Evolutionary conservation across 1,140 invertebrate species (phyloP).

Genomic region (Drosophila sproati): DNA sequence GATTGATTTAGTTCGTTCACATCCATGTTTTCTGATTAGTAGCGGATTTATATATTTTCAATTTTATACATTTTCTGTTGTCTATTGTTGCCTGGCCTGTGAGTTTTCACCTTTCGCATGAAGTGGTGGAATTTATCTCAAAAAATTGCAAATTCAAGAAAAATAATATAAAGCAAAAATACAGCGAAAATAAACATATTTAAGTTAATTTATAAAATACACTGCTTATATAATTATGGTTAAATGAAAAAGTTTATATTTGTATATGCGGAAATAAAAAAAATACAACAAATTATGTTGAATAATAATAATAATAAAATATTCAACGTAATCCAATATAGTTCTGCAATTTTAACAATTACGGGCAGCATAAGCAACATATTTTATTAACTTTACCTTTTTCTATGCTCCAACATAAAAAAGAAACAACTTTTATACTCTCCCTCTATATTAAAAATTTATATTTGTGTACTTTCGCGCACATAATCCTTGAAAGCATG

Average conservation of each 20-base stretch:
- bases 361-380: not conserved
- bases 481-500: conserved; percentile 31
- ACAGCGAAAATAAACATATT: not conserved
- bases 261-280: not conserved
- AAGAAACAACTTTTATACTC: not conserved
- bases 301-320: not conserved
- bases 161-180: not conserved
- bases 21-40: conserved; percentile 35
- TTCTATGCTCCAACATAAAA: not conserved
- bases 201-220: too few relatives aligned
- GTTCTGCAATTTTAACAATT: not conserved
- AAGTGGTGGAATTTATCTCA: not conserved
- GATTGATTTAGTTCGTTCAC: too few relatives aligned
- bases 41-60: conserved; percentile 28
- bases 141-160: not conserved
- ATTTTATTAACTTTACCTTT: not conserved
- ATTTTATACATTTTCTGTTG: not conserved
- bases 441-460: not conserved
- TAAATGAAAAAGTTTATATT: too few relatives aligned
- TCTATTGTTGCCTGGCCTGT: conserved; percentile 1
- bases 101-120: conserved; percentile 4
- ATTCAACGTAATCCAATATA: not conserved
- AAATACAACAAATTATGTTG: not conserved
- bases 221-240: too few relatives aligned
- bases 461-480: not conserved